Conservation (phyloP, 2,888 invertebrate genomes). For the Cryptophagus acutangulus region DNA sequence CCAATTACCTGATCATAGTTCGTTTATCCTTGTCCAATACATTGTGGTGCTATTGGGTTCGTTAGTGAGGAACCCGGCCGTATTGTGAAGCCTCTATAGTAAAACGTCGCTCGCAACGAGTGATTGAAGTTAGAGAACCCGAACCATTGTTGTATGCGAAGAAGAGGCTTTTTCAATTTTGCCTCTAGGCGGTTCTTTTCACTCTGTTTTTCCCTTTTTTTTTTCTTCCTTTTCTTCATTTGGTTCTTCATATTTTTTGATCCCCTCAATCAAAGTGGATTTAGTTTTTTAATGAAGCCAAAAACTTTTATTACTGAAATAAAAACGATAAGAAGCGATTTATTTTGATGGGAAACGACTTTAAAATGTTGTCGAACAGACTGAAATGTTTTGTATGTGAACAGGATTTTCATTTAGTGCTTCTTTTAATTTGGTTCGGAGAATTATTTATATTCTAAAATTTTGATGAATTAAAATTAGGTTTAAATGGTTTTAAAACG, state of each 20-base stretch:
- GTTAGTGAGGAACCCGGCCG: constrained; percentile 21
- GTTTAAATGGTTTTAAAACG: no score
- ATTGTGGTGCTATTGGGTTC: constrained; percentile 16
- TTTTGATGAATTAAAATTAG: no score
- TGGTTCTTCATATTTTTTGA: constrained; percentile 5
- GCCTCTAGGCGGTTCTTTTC: constrained; percentile 12
- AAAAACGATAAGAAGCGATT: no score
- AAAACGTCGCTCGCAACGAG: constrained; percentile 17
- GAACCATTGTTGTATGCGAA: constrained; percentile 19
- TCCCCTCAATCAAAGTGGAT: no score
- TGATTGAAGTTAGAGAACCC: constrained; percentile 22
- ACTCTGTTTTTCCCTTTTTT: neutral
- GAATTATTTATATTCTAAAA: no score
- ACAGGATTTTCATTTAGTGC: no score
- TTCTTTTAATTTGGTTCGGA: no score
- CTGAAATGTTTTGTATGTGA: no score
- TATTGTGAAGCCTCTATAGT: constrained; percentile 21
- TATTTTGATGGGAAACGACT: no score
- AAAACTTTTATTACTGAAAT: no score
- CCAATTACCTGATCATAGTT: constrained; percentile 27
- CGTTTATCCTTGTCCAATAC: constrained; percentile 17
- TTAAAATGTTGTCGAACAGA: no score
- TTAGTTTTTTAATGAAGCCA: no score
- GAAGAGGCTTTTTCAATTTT: constrained; percentile 14
- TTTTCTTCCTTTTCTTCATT: constrained; percentile 2